phyloP scores from a whole-genome alignment of 2,113 vertebrate species.

The Hippocampus guttulatus region DNA sequence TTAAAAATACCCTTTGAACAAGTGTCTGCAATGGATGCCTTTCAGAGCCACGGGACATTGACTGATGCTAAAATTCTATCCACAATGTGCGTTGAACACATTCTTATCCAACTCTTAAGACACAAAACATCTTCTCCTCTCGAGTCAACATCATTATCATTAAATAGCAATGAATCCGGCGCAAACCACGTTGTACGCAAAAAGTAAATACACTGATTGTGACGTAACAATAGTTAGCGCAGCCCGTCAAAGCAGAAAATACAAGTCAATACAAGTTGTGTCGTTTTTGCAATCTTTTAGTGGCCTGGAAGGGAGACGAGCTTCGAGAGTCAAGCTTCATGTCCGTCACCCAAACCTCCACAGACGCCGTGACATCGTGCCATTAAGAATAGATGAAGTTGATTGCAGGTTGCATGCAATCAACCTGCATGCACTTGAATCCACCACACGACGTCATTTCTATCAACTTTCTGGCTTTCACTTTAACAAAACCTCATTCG shows the following conservation, averaged over 20 bases:
- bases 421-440: not conserved
- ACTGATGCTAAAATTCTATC: too few relatives aligned
- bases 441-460: not conserved
- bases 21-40: not conserved
- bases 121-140: too few relatives aligned
- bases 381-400: constrained; percentile 20
- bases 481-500: not conserved
- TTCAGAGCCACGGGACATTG: not conserved
- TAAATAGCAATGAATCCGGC: too few relatives aligned
- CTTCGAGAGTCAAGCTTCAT: constrained; percentile 97
- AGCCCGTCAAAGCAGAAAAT: not conserved
- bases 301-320: constrained; percentile 89
- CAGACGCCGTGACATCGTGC: constrained; percentile 70
- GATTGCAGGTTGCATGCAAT: constrained; percentile 14
- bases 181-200: too few relatives aligned
- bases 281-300: constrained; percentile 70
- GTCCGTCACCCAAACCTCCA: constrained; percentile 88
- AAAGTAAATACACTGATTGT: too few relatives aligned
- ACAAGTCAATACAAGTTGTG: not conserved
- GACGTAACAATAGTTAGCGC: too few relatives aligned
- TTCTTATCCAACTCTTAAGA: too few relatives aligned
- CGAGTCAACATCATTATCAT: too few relatives aligned
- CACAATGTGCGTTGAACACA: too few relatives aligned
- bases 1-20: not conserved
- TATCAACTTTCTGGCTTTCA: not conserved